Evolutionary conservation across 2,797 vertebrate species (phyloP).

Genomic region (Paratrypauchen microcephalus): DNA sequence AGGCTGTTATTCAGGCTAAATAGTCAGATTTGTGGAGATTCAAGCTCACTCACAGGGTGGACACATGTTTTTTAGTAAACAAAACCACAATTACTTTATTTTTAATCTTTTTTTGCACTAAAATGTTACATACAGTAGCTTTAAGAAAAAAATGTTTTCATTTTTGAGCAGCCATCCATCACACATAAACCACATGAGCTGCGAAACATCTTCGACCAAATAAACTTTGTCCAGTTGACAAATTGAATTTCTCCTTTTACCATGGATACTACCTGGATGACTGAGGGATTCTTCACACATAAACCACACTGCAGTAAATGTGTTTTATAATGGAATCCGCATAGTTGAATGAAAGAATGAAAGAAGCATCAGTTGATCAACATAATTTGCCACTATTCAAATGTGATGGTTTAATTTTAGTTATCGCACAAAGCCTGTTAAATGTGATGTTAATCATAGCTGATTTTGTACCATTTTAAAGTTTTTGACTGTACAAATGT

Average conservation of each 20-base stretch:
- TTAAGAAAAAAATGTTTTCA: not conserved
- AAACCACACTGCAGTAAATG: not conserved
- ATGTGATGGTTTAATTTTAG: not conserved
- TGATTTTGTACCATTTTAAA: not conserved
- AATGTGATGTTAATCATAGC: not conserved
- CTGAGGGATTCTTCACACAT: no score
- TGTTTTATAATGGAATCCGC: not conserved
- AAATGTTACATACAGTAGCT: no score
- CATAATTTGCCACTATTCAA: not conserved
- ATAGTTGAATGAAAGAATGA: not conserved
- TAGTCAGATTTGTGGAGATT: no score
- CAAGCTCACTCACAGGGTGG: no score
- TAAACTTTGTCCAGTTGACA: no score
- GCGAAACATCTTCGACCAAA: no score
- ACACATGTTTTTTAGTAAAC: no score
- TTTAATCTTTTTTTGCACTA: no score
- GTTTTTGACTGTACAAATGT: not conserved
- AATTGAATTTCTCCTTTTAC: no score
- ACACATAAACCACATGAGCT: not conserved
- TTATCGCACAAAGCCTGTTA: not conserved
- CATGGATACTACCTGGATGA: no score
- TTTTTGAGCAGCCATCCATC: not conserved
- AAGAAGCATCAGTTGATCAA: not conserved
- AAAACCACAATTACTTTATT: no score
- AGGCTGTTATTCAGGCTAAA: no score